Evolutionary conservation across 2,888 invertebrate species (phyloP).

Genomic region (Ochropleura leucogaster): DNA sequence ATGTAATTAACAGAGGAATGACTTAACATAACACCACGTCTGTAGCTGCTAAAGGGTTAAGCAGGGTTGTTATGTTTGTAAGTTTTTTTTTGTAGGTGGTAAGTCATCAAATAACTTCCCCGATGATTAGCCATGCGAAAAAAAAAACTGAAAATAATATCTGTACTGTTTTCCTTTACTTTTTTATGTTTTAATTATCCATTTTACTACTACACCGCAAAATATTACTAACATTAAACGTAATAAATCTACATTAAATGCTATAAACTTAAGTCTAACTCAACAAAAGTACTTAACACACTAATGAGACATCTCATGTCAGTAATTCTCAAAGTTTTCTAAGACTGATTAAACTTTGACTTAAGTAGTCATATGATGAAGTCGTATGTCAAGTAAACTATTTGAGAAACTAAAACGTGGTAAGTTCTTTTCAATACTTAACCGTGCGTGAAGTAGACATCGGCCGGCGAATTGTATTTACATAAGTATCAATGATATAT

Average conservation of each 20-base stretch:
- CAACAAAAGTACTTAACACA: constrained; percentile 3
- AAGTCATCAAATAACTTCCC: no score
- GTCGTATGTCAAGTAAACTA: neutral
- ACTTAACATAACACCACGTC: neutral
- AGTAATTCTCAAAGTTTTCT: constrained; percentile 9
- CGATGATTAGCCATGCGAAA: no score
- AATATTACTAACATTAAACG: neutral
- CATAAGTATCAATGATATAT: neutral
- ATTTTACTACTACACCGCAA: neutral
- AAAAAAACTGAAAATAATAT: no score
- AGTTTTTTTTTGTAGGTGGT: no score
- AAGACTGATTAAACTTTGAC: constrained; percentile 29
- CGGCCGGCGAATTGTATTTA: neutral
- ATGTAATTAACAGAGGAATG: neutral
- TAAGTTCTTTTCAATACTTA: neutral
- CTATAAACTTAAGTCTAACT: neutral
- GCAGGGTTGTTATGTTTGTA: neutral
- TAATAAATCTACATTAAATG: neutral
- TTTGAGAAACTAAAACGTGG: neutral
- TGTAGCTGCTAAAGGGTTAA: neutral
- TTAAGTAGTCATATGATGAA: constrained; percentile 5
- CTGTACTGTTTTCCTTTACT: no score
- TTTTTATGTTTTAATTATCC: neutral
- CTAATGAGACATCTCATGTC: constrained; percentile 1
- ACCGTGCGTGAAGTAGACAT: neutral